Base-by-base conservation (phyloP, 2,888 invertebrate species). In the Drymonia ruficornis region DNA sequence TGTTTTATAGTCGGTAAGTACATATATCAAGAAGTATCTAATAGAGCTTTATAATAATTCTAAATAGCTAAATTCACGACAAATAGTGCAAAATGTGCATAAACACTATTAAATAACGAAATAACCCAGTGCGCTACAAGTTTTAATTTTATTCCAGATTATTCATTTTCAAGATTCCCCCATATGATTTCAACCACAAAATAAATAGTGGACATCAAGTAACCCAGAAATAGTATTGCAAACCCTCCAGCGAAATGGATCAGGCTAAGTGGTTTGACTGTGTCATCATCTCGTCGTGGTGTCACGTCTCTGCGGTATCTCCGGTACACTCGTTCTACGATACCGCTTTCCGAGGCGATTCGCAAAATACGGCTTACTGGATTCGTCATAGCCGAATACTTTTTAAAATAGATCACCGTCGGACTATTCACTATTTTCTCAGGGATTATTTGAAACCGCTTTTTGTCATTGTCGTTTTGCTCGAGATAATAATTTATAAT, bases 341-440 rank as follows among this genome's bases (percentile, higher is more conserved):
- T 78, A 9, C 86, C 87, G 2, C 68, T 70, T 65, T 87, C 87
- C 11, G 78, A 57, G 28, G 72, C 62, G n/a, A 61, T 63, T 42
- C 73, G 75, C 51, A 87, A 58, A 28, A 79, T 54, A 18, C 63
- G 61, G 53, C 63, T 80, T 1, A 86, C 49, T 1, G 83, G 76
- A 9, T 53, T 34, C 3, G 68, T 59, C 6, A 86, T 49, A 0
- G 81, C 76, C 3, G 84, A 83, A 65, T 70, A 74, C 49, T 78
- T 84, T 49, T 63, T 83, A 29, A 80, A 81, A 65, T 78, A 85
- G 47, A 87, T 73, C 11, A 83, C 86, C 1, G 76, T 76, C 3
- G 86, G 86, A 62, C 81, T 85, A 43, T 77, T 82, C 0, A 84
- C 71, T 49, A 87, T 84, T 52, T 85, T 85, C 15, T 80, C 66